A percentile compares a stretch with the other conserved stretches of the same genome.
These are phyloP conservation scores for Cinara cedri DNA, from an alignment of 2,888 invertebrate species.

Conservation along the genomic window DNA sequence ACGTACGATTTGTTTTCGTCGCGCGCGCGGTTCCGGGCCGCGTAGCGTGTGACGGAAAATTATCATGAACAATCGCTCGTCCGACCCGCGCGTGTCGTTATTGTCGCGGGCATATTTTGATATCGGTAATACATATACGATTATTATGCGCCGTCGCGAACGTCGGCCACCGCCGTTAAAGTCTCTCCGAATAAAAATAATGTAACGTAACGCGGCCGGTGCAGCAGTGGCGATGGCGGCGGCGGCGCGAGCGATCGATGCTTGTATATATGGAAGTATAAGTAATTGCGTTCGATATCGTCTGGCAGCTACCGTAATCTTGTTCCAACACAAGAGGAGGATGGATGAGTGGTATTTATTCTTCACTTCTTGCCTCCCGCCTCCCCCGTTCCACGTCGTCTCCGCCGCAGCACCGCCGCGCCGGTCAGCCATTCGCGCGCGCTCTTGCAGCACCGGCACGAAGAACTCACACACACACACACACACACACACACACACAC, in stretches of 20 bases:
- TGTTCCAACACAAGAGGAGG: constrained; percentile 41
- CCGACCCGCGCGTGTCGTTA: neutral
- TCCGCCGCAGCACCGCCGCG: neutral
- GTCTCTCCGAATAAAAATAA: constrained; percentile 4
- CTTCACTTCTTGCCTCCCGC: neutral
- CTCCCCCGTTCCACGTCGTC: too few species aligned
- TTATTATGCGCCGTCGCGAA: constrained; percentile 6
- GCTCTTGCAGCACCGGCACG: neutral
- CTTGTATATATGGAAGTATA: constrained; percentile 9
- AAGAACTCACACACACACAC: neutral
- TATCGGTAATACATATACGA: neutral
- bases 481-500: neutral
- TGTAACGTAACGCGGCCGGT: neutral
- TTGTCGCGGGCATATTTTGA: too few species aligned
- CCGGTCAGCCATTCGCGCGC: neutral
- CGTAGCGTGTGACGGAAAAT: too few species aligned
- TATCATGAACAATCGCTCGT: neutral
- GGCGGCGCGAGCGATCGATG: neutral
- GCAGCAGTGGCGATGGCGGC: neutral
- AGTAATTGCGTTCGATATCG: constrained; percentile 52
- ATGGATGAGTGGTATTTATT: constrained; percentile 47
- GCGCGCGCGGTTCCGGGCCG: too few species aligned
- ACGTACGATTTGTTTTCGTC: too few species aligned
- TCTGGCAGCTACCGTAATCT: constrained; percentile 55
- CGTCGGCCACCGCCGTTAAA: constrained; percentile 33